These are phyloP conservation scores for Steinernema carpocapsae DNA, from an alignment of 2,888 invertebrate species.

Conservation along the genomic window DNA sequence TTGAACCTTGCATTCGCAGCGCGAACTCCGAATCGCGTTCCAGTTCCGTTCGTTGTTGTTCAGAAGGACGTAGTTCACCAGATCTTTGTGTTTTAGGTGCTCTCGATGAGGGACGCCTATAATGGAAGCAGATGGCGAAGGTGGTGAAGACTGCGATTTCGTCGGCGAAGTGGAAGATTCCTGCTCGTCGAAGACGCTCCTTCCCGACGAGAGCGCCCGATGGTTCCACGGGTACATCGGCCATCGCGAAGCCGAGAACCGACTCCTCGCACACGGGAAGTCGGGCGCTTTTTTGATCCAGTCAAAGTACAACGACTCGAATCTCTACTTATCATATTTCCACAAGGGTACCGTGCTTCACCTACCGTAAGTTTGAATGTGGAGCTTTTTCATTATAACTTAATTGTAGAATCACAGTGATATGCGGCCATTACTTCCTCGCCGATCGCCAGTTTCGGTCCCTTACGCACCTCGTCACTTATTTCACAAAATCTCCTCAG, in stretches of 20 bases:
- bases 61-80: no score
- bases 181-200: background rate
- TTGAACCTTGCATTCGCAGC: no score
- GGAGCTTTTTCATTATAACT: background rate
- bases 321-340: slow-evolving; percentile 17
- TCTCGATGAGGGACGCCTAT: background rate
- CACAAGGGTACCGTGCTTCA: slow-evolving; percentile 9
- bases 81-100: background rate
- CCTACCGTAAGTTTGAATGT: background rate
- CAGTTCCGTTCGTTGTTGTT: no score
- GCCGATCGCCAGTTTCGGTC: slow-evolving; percentile 23
- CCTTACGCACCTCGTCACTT: background rate
- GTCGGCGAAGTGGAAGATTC: background rate
- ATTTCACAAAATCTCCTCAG: slow-evolving; percentile 25
- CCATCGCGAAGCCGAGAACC: slow-evolving; percentile 25
- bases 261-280: background rate
- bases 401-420: slow-evolving; percentile 2
- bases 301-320: slow-evolving; percentile 20
- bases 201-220: slow-evolving; percentile 8
- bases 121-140: slow-evolving; percentile 6
- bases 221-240: slow-evolving; percentile 34
- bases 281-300: slow-evolving; percentile 24
- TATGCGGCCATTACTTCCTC: slow-evolving; percentile 27
- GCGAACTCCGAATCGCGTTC: no score
- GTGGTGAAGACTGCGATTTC: background rate